These are phyloP conservation scores for Poecilia gillii DNA, from an alignment of 2,797 vertebrate species.

Conservation along the genomic window DNA sequence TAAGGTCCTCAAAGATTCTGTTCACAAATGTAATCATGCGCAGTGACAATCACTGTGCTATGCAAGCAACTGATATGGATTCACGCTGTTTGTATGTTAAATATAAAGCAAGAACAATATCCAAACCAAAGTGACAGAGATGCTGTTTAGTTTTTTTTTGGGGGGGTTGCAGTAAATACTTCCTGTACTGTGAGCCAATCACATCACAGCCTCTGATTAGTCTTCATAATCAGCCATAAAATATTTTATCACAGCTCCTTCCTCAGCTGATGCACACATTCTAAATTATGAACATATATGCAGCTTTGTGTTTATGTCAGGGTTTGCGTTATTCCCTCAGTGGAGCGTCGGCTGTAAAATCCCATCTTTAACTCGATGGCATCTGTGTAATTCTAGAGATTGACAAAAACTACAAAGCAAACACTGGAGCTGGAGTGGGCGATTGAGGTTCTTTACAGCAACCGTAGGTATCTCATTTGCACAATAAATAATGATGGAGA, in stretches of 20 bases:
- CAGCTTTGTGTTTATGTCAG: constrained; percentile 31
- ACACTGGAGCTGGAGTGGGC: neutral
- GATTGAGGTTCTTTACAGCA: neutral
- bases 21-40: neutral
- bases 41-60: neutral
- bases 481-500: neutral
- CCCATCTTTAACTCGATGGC: neutral
- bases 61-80: neutral
- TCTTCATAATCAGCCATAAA: constrained; percentile 62
- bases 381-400: constrained; percentile 4
- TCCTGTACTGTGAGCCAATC: constrained; percentile 50
- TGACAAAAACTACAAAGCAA: neutral
- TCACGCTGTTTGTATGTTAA: neutral
- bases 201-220: constrained; percentile 50
- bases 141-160: neutral
- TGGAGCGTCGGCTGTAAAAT: constrained; percentile 43
- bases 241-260: constrained; percentile 62
- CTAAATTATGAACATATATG: constrained; percentile 49
- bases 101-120: neutral
- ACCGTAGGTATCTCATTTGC: neutral
- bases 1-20: neutral
- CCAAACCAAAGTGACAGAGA: neutral
- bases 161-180: constrained; percentile 27
- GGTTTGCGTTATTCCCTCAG: constrained; percentile 20
- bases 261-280: constrained; percentile 52